These are phyloP conservation scores for Lagria hirta DNA, from an alignment of 2,888 invertebrate species.

Conservation along the genomic window DNA sequence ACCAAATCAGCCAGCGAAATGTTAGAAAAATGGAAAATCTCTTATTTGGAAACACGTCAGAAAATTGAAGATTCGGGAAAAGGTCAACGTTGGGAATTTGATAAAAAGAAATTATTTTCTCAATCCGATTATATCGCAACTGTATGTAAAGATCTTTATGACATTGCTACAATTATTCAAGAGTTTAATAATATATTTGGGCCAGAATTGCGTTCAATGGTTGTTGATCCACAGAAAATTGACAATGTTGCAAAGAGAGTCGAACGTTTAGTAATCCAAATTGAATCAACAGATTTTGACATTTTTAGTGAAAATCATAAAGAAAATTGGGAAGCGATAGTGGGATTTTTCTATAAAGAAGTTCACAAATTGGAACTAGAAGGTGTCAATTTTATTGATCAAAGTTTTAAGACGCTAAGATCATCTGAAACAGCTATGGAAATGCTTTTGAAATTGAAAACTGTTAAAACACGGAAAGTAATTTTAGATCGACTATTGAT, in stretches of 20 bases:
- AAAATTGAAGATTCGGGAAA: conserved; percentile 84
- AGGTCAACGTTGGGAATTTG: conserved; percentile 90
- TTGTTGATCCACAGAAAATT: conserved; percentile 83
- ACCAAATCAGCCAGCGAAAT: conserved; percentile 66
- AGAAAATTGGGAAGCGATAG: conserved; percentile 84
- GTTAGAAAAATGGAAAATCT: conserved; percentile 72
- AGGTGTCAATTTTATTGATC: conserved; percentile 81
- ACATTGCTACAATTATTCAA: conserved; percentile 75
- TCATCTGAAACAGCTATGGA: conserved; percentile 79
- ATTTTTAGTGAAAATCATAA: conserved; percentile 76
- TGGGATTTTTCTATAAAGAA: conserved; percentile 75
- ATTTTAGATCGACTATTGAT: conserved; percentile 73
- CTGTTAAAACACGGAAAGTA: conserved; percentile 72
- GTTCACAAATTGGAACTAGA: conserved; percentile 75
- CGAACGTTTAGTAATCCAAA: conserved; percentile 72
- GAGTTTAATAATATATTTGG: conserved; percentile 92
- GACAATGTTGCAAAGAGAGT: conserved; percentile 82
- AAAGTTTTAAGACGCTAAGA: conserved; percentile 78
- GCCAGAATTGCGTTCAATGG: conserved; percentile 80
- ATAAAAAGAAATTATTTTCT: conserved; percentile 76
- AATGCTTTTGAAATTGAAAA: conserved; percentile 76
- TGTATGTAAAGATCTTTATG: conserved; percentile 78
- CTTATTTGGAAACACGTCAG: conserved; percentile 77
- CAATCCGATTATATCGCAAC: conserved; percentile 82
- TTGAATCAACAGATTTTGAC: conserved; percentile 79